A percentile compares a stretch with the other conserved stretches of the same genome.
These are phyloP conservation scores for Macrophya alboannulata DNA, from an alignment of 2,888 invertebrate genomes.

Conservation along the genomic window DNA sequence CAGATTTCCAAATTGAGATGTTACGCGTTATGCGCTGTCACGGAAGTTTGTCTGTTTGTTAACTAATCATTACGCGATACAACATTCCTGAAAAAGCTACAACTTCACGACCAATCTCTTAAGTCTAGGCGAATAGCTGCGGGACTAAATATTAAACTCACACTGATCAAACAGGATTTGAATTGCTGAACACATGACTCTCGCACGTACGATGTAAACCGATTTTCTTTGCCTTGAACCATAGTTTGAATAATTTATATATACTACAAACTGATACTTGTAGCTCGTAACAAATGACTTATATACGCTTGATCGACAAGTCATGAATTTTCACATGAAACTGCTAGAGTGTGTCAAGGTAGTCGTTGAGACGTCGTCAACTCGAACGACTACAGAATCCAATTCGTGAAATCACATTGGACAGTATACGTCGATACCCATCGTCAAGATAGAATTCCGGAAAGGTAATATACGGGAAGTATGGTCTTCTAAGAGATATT, in stretches of 20 bases:
- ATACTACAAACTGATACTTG: not conserved
- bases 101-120: not conserved
- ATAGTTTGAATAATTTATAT: not conserved
- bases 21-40: not conserved
- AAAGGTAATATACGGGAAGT: constrained; percentile 24
- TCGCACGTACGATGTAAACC: not conserved
- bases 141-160: not conserved
- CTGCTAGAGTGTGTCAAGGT: not conserved
- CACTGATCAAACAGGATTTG: not conserved
- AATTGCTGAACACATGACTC: not conserved
- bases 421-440: constrained; percentile 12
- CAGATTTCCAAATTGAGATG: constrained; percentile 15
- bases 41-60: constrained; percentile 17
- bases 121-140: not conserved
- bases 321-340: not conserved
- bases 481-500: constrained; percentile 18
- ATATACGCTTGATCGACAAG: not conserved
- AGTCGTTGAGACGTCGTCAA: constrained; percentile 10
- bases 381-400: constrained; percentile 17
- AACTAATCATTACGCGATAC: constrained; percentile 38
- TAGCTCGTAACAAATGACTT: not conserved
- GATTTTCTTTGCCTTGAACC: not conserved
- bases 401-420: constrained; percentile 20
- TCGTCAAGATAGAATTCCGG: not conserved
- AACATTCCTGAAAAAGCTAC: constrained; percentile 25